A percentile compares a stretch with the other conserved stretches of the same genome.
These are phyloP conservation scores for Lasioglossum malachurum DNA, from an alignment of 2,888 invertebrate species.

Conservation along the genomic window DNA sequence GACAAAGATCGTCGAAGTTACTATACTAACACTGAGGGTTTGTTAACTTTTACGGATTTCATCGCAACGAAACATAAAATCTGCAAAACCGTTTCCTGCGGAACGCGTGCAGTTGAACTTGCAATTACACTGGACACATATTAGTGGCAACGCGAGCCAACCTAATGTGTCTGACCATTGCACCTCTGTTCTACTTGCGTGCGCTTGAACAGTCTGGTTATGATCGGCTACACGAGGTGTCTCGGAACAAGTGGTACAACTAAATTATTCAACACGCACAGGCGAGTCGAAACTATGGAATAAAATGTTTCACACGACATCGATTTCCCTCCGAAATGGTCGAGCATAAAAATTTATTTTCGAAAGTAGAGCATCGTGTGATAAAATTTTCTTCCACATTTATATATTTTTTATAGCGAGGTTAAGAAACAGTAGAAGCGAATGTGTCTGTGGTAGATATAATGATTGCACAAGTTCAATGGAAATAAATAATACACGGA, in stretches of 20 bases:
- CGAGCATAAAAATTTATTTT: neutral
- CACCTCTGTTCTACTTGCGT: neutral
- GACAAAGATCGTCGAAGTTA: neutral
- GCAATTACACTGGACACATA: neutral
- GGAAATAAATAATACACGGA: no score
- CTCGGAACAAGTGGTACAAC: conserved; percentile 2
- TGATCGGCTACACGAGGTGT: neutral
- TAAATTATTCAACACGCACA: neutral
- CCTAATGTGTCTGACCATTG: neutral
- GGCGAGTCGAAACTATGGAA: neutral
- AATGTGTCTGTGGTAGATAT: neutral
- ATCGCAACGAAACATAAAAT: neutral
- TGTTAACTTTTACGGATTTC: neutral
- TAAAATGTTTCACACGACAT: neutral
- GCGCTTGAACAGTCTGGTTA: neutral
- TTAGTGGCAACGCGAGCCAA: neutral
- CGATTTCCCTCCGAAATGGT: neutral
- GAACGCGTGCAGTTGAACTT: neutral
- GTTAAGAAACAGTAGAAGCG: neutral
- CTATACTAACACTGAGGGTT: neutral
- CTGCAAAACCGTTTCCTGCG: neutral
- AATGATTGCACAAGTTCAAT: neutral
- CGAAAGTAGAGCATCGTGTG: no score
- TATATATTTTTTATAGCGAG: neutral
- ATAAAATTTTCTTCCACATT: neutral